Evolutionary conservation across 2,797 vertebrate species (phyloP).

Genomic region (Helostoma temminkii): DNA sequence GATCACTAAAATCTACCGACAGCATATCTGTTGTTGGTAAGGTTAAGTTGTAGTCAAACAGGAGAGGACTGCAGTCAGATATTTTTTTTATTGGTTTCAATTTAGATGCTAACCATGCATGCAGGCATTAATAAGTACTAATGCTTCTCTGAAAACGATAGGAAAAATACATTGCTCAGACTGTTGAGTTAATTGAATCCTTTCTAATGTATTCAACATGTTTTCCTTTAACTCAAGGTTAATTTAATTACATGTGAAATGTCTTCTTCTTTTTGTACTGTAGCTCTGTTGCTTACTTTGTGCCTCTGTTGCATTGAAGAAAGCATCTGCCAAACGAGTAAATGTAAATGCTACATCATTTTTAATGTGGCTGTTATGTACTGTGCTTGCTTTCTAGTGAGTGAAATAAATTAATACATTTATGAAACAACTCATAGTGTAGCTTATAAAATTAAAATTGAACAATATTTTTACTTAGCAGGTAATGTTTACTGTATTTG

Average conservation of each 20-base stretch:
- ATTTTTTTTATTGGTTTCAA: constrained; percentile 30
- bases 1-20: too few relatives aligned
- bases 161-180: not conserved
- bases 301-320: too few relatives aligned
- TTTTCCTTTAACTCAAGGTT: constrained; percentile 28
- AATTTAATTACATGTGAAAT: not conserved
- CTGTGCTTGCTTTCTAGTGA: not conserved
- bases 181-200: constrained; percentile 12
- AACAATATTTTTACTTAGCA: too few relatives aligned
- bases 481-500: too few relatives aligned
- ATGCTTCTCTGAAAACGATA: constrained; percentile 42
- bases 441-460: too few relatives aligned
- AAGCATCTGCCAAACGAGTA: too few relatives aligned
- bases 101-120: constrained; percentile 15
- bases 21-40: constrained; percentile 21
- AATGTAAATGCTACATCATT: too few relatives aligned
- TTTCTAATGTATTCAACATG: constrained; percentile 19
- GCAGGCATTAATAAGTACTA: constrained; percentile 36
- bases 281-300: too few relatives aligned
- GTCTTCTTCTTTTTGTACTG: too few relatives aligned
- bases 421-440: not conserved
- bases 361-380: not conserved
- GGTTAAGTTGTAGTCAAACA: constrained; percentile 49
- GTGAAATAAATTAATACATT: not conserved
- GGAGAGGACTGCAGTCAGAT: constrained; percentile 39